Evolutionary conservation across 1,140 invertebrate genomes (phyloP).

Genomic region (Aleiodes sp.): DNA sequence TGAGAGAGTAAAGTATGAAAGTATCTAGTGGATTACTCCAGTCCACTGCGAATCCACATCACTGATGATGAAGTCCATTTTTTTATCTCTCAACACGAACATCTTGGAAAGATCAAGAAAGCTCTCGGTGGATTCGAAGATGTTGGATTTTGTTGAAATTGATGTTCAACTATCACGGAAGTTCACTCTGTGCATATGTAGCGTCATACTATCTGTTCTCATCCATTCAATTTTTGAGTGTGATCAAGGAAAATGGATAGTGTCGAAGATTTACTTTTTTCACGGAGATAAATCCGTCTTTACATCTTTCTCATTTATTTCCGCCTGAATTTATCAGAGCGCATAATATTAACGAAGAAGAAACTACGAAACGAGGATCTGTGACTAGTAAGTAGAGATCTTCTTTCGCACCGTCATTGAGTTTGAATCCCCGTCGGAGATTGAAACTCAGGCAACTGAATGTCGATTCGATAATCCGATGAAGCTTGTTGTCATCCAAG

Average conservation of each 20-base stretch:
- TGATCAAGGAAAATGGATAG: no score
- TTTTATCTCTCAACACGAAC: background rate
- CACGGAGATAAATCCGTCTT: background rate
- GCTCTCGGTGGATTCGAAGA: no score
- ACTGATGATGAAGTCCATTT: background rate
- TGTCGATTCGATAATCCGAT: background rate
- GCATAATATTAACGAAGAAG: background rate
- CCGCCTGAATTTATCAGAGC: background rate
- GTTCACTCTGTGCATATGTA: no score
- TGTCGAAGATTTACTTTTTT: constrained; percentile 17
- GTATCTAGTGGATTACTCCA: background rate
- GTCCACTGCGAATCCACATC: background rate
- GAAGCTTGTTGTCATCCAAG: constrained; percentile 29
- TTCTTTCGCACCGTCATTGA: background rate
- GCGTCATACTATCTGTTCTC: no score
- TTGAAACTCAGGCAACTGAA: background rate
- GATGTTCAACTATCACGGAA: no score
- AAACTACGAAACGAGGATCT: background rate
- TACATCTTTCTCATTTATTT: background rate
- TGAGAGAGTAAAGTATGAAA: background rate
- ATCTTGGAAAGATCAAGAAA: no score
- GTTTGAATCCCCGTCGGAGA: background rate
- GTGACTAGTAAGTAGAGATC: background rate
- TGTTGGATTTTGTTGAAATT: background rate
- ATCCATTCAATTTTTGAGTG: no score